Percentiles rank a stretch among this genome's conserved stretches.
Evolutionary conservation across 2,888 invertebrate species (phyloP).

Genomic region (Ormyrus nitidulus): DNA sequence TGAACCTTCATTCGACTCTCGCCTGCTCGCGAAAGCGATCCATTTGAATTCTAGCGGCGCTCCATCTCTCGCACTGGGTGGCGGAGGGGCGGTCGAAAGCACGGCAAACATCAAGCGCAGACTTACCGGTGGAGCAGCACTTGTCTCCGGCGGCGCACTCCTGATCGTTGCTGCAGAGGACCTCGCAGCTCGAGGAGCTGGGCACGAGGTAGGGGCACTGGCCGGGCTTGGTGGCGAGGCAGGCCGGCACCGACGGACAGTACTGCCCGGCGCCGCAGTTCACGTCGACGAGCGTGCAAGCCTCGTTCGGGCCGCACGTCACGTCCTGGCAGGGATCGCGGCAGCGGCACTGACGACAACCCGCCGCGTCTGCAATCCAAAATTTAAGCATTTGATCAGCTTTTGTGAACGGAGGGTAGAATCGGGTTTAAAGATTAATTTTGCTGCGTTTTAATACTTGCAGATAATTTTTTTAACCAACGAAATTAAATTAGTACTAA

Average conservation of each 20-base stretch:
- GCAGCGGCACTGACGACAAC: conserved; percentile 72
- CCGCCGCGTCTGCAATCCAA: conserved; percentile 60
- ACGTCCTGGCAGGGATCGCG: conserved; percentile 76
- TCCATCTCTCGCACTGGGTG: too few relatives aligned
- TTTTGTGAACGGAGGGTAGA: too few relatives aligned
- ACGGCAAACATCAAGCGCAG: conserved; percentile 9
- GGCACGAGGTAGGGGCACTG: conserved; percentile 91
- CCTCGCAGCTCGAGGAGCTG: conserved; percentile 82
- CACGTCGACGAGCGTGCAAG: conserved; percentile 72
- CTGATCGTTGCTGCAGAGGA: conserved; percentile 86
- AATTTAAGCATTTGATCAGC: too few relatives aligned
- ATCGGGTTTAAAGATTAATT: too few relatives aligned
- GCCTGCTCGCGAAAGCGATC: too few relatives aligned
- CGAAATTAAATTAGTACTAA: too few relatives aligned
- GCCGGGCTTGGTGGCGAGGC: conserved; percentile 77
- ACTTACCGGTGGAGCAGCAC: conserved; percentile 84
- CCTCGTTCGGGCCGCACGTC: conserved; percentile 67
- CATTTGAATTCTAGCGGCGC: too few relatives aligned
- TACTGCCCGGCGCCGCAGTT: conserved; percentile 69
- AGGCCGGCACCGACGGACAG: conserved; percentile 73
- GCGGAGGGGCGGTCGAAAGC: too few relatives aligned
- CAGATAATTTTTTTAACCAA: too few relatives aligned
- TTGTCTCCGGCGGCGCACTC: conserved; percentile 84
- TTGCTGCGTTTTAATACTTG: too few relatives aligned
- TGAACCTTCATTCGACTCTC: too few relatives aligned